phyloP scores from a whole-genome alignment of 2,113 vertebrate species.

The Mastomys natalensis region DNA sequence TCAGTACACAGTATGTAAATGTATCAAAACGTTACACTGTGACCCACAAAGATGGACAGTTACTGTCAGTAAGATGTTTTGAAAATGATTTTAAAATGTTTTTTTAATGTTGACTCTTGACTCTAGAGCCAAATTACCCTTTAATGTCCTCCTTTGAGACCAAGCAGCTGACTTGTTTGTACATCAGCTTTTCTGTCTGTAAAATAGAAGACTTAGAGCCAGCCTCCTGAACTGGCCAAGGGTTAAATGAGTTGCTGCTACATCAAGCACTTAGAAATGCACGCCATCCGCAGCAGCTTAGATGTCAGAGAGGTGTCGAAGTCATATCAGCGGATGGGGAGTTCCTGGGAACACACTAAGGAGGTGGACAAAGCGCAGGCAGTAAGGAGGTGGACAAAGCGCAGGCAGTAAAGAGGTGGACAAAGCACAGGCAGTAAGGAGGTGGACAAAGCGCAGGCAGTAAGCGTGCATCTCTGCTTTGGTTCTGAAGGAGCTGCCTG shows the following conservation, averaged over 20 bases:
- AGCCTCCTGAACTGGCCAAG: background rate
- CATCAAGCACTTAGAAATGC: background rate
- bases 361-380: background rate
- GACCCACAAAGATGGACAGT: background rate
- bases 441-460: background rate
- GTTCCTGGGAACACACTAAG: background rate
- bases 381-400: background rate
- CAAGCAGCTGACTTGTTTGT: slow-evolving; percentile 3
- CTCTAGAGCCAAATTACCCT: background rate
- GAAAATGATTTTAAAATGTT: background rate
- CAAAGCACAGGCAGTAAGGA: background rate
- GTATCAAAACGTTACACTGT: background rate
- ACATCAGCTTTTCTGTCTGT: slow-evolving; percentile 2
- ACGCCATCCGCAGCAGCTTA: background rate
- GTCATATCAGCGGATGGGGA: background rate
- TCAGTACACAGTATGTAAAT: background rate
- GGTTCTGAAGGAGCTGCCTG: background rate
- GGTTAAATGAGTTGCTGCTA: background rate
- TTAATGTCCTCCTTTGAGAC: background rate
- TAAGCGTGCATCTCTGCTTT: background rate
- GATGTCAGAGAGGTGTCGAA: background rate
- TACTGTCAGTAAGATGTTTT: background rate
- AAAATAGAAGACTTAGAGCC: background rate
- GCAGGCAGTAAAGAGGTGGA: background rate
- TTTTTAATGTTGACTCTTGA: background rate